Percentiles rank a stretch among this genome's conserved stretches.
These are phyloP conservation scores for Clangula hyemalis DNA, from an alignment of 2,797 vertebrate species.

Conservation along the genomic window DNA sequence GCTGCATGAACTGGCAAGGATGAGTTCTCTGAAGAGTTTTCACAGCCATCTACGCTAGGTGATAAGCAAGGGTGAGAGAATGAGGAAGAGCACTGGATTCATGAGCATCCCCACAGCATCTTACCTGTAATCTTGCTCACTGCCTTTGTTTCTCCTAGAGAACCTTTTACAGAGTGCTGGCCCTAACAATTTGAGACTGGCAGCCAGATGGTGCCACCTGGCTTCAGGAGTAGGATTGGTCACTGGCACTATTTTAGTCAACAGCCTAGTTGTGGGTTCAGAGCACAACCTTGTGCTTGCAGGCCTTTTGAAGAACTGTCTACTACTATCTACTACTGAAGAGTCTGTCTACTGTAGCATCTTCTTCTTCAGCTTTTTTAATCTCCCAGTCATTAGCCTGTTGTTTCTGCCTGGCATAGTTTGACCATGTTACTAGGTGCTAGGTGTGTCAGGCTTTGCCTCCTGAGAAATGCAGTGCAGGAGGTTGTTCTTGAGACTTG, in stretches of 20 bases:
- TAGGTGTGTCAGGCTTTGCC: background rate
- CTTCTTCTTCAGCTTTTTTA: background rate
- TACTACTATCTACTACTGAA: no score
- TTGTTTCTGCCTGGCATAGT: background rate
- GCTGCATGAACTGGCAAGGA: background rate
- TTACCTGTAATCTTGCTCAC: background rate
- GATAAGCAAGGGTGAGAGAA: background rate
- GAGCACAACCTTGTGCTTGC: fast-evolving
- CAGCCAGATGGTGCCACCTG: background rate
- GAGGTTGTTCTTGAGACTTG: background rate
- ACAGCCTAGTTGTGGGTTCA: background rate
- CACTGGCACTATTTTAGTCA: background rate
- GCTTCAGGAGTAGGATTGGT: background rate
- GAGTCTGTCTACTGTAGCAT: background rate
- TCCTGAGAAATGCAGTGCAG: background rate
- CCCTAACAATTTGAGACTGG: background rate
- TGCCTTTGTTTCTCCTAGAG: background rate
- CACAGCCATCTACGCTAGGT: background rate
- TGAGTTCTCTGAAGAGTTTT: background rate
- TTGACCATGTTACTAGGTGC: background rate
- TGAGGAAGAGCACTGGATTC: background rate
- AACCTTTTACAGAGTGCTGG: background rate
- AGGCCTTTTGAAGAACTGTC: background rate
- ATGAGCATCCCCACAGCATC: background rate
- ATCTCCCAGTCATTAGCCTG: background rate